Percentiles rank a stretch among this genome's conserved stretches.
phyloP scores from a whole-genome alignment of 1,140 invertebrate species.

The Saxidomus purpurata region DNA sequence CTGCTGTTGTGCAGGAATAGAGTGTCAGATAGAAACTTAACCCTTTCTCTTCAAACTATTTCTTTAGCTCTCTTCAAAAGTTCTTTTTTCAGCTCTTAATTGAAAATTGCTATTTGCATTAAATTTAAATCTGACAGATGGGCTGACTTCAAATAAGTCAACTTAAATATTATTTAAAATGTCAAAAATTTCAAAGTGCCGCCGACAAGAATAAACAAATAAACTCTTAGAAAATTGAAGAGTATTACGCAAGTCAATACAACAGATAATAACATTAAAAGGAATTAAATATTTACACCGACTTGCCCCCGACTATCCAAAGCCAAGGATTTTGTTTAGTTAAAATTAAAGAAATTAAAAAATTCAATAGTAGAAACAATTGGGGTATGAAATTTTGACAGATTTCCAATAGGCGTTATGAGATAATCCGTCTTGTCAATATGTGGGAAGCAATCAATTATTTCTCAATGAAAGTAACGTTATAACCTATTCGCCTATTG shows the following conservation, averaged over 20 bases:
- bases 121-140: no score
- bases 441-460: conserved; percentile 9
- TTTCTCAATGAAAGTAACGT: conserved; percentile 23
- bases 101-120: no score
- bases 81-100: no score
- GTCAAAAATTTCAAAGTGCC: background rate
- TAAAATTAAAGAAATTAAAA: conserved; percentile 29
- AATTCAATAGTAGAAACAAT: conserved; percentile 44
- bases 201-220: background rate
- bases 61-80: no score
- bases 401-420: background rate
- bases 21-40: no score
- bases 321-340: background rate
- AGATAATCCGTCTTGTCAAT: conserved; percentile 19
- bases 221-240: background rate
- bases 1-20: no score
- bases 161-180: background rate
- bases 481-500: background rate
- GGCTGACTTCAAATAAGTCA: background rate
- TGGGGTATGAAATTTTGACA: conserved; percentile 35
- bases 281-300: conserved; percentile 16
- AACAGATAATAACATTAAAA: background rate
- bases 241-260: background rate
- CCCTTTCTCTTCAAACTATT: no score
- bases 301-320: background rate